phyloP scores from a whole-genome alignment of 2,113 vertebrate species.

The Phalacrocorax carbo region DNA sequence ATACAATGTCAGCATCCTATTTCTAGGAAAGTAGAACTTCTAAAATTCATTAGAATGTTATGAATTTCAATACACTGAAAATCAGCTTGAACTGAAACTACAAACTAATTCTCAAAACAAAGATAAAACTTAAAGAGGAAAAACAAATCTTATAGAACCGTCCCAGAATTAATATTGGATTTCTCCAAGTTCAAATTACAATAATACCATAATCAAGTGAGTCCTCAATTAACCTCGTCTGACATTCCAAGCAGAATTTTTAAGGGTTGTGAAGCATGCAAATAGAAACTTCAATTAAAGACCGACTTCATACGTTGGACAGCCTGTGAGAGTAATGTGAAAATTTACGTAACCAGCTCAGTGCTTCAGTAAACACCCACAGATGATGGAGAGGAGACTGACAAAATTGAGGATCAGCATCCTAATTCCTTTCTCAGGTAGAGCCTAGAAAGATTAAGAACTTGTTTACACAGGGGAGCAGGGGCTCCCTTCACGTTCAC shows the following conservation, averaged over 20 bases:
- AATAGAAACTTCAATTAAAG: slow-evolving; percentile 55
- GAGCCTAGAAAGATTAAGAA: slow-evolving; percentile 1
- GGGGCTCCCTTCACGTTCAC: background rate
- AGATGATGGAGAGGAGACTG: background rate
- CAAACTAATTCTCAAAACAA: background rate
- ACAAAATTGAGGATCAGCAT: slow-evolving; percentile 3
- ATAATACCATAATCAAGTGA: slow-evolving; percentile 24
- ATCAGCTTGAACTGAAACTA: background rate
- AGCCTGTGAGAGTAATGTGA: slow-evolving; percentile 17
- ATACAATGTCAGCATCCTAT: background rate
- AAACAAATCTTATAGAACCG: slow-evolving; percentile 4
- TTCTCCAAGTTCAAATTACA: slow-evolving; percentile 33
- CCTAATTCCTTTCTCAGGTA: slow-evolving; percentile 30
- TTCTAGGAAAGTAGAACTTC: background rate
- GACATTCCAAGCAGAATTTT: slow-evolving; percentile 31
- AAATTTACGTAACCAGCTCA: slow-evolving; percentile 7
- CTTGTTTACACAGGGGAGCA: background rate
- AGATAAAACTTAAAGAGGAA: slow-evolving; percentile 11
- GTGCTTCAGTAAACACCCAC: slow-evolving; percentile 15
- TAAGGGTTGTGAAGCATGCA: slow-evolving; percentile 29
- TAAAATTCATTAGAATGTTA: background rate
- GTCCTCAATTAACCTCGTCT: slow-evolving; percentile 56
- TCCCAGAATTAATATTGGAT: slow-evolving; percentile 22
- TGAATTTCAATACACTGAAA: background rate
- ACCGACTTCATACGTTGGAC: background rate